Evolutionary conservation across 2,797 vertebrate species (phyloP), one percentile per base, ranked within the genome.

Genomic region (Gouania willdenowi): DNA sequence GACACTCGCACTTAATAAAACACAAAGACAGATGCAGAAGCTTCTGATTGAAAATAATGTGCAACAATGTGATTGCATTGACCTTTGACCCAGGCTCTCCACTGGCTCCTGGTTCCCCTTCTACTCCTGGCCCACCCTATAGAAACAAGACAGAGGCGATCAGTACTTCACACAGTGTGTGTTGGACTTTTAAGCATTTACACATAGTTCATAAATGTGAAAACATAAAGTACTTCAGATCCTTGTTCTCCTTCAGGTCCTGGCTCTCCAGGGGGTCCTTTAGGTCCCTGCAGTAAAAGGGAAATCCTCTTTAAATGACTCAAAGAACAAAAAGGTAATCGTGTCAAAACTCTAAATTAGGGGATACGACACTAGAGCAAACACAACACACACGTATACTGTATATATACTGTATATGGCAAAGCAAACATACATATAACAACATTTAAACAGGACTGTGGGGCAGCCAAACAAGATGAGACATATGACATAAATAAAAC

Each of bases 41-140:
- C n/a, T n/a, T n/a, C n/a, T n/a, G n/a, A n/a, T n/a, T n/a, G n/a
- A 13, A 14, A 14, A 13, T 14, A 13, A 13, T 14, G 14, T 14
- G 13, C 13, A 14, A 14, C 14, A 13, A 13, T 14, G 13, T 14
- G 13, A 21, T 28, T 1, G 21, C 21, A 50, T 54, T 87, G 71
- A 97, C 95, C 92, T 96, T 95, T 55, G 62, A 26, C 1, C 94
- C 95, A 4, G 83, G 84, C 55, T 98, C 95, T 41, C 95, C 96
- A 23, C 87, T 77, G 13, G 81, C 66, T 49, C 96, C 96, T 23
- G 74, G 42, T 39, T 95, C 94, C 49, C 96, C 96, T 63, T 95
- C 94, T 41, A 71, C 59, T 45, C 96, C 96, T 64, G 92, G 85
- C 44, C 72, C 71, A 56, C 96, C 96, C 95, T 99, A 44, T 6